Evolutionary conservation across 2,888 invertebrate genomes (phyloP), one percentile per base, ranked within the genome.

Genomic region (Diloba caeruleocephala): DNA sequence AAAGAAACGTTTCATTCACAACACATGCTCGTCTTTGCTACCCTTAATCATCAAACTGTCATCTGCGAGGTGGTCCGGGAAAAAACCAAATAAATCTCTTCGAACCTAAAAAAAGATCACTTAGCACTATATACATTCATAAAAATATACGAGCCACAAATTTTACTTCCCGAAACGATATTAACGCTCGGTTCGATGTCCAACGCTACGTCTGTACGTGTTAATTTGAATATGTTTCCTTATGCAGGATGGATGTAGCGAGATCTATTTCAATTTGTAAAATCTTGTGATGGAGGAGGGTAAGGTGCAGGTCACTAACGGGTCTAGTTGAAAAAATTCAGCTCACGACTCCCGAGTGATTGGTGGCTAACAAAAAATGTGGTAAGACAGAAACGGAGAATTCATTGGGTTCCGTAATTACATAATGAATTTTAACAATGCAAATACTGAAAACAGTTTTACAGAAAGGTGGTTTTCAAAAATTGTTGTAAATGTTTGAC

Each of bases 301-400:
- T 76, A 74, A 76, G 77, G 79, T 78, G 80, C 79, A 76, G 82
- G 83, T 84, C 84, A 80, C 67, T 87, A 89, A 88, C 88, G 85
- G 85, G 80, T 75, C 74, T 73, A 51, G 62, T 69, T 76, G 85
- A 92, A 86, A 90, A 90, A 90, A 84, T 76, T 75, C 74, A 79
- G 81, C 85, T 88, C 90, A 90, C 90, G 90, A 89, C 85, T 88
- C 81, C 85, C 82, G 84, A 85, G 82, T 81, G 89, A 85, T 81
- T 85, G 81, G 79, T 80, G 77, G 65, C 59, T 56, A 75, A 81
- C 78, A 84, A 88, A 89, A 89, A 89, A 84, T 71, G 66, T 61
- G 73, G 52, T 56, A 82, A 76, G 82, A 52, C 56, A 66, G 78
- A 76, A 56, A 43, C 43, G 23, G 21, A 36, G 19, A 29, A 34